These are phyloP conservation scores for Sparidentex hasta DNA, from an alignment of 2,797 vertebrate genomes.

Conservation along the genomic window DNA sequence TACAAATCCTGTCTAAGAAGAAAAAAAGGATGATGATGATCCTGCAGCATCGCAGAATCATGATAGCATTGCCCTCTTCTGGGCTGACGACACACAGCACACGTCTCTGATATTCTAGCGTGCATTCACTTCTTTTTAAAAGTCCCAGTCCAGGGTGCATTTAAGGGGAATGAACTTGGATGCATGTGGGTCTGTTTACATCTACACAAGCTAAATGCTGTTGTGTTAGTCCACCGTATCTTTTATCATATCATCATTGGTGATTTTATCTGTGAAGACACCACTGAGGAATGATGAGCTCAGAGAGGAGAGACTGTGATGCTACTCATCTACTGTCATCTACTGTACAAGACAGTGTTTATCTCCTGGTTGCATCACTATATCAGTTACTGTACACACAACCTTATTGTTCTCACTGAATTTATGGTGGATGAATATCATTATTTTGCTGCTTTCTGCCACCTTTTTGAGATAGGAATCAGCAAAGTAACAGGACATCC, in stretches of 20 bases:
- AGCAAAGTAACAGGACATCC: conserved; percentile 23
- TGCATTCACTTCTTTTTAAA: not conserved
- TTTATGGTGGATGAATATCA: conserved; percentile 6
- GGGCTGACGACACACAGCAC: conserved; percentile 54
- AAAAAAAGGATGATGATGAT: not conserved
- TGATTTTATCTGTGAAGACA: conserved; percentile 32
- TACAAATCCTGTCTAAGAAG: not conserved
- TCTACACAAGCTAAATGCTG: not conserved
- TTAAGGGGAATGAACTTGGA: not conserved
- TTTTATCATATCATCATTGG: conserved; percentile 38
- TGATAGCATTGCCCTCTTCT: conserved; percentile 67
- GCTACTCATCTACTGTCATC: conserved; percentile 28
- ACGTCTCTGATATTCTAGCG: not conserved
- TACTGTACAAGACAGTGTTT: conserved; percentile 36
- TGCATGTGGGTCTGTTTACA: not conserved
- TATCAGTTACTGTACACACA: conserved; percentile 35
- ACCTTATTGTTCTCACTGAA: conserved; percentile 35
- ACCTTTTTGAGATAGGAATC: conserved; percentile 56
- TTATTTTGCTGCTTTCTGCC: conserved; percentile 29
- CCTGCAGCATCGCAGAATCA: conserved; percentile 11
- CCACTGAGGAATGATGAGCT: conserved; percentile 58
- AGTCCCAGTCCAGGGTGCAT: not conserved
- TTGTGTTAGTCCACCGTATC: conserved; percentile 1
- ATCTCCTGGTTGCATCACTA: conserved; percentile 45
- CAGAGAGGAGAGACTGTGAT: conserved; percentile 40